Base-by-base conservation (phyloP, 2,797 vertebrate species). In the Schizopygopsis malacanthus region DNA sequence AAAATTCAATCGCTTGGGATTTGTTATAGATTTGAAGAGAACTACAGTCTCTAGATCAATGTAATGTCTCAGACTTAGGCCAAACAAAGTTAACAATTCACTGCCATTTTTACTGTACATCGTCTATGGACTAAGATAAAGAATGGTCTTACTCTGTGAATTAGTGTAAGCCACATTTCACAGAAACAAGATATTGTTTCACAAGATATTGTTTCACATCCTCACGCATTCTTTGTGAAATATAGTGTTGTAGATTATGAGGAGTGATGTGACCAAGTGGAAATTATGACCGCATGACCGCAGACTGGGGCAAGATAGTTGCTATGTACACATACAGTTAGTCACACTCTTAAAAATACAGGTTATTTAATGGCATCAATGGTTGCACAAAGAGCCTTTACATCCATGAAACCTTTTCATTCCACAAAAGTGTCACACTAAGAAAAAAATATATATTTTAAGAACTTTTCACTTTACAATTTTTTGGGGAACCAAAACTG, bases 271-370 rank as follows among this genome's bases (percentile, higher is more conserved):
- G 56, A 28, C 8, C 15, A 41, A 16, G 11, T 37, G 28, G 47
- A 54, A 70, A 25, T 3, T 70, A 16, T 6, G 6, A 16, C n/a
- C 54, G 67, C 81, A 76, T 69, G 78, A n/a, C 78, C 43, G 59
- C 82, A 85, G 69, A 52, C 86, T 84, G 67, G 41, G 79, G 6
- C 41, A 56, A 73, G 79, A 39, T 79, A 18, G 52, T 54, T 45
- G 69, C 43, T 75, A 39, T 67, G 22, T 33, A 43, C 25, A 39
- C n/a, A 54, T 25, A 67, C 47, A 50, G 59, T 78, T 16, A 54
- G 12, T 54, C 25, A 50, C 47, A 50, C 50, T 52, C 50, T 52
- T 52, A 52, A 16, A 50, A 52, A 52, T 52, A 52, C 16, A 52
- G 13, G 47, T 15, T 50, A 13, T 50, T 47, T 50, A 50, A 16